phyloP scores from a whole-genome alignment of 2,113 vertebrate species.

The Speoplatyrhinus poulsoni region DNA sequence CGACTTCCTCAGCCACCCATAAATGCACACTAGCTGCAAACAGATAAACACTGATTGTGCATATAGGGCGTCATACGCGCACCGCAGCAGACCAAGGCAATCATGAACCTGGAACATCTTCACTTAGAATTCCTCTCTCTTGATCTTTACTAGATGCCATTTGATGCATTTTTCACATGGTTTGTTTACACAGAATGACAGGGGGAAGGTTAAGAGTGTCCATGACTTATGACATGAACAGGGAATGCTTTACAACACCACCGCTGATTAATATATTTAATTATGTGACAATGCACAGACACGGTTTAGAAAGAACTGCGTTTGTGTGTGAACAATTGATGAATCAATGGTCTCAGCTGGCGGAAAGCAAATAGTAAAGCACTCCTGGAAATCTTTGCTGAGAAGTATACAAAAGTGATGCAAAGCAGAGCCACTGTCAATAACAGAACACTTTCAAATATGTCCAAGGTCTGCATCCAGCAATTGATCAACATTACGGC shows the following conservation, averaged over 20 bases:
- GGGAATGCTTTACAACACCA: neutral
- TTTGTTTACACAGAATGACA: neutral
- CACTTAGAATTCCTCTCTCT: neutral
- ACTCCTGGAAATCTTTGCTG: slow-evolving; percentile 15
- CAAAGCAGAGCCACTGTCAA: slow-evolving; percentile 42
- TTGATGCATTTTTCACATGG: neutral
- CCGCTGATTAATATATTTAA: slow-evolving; percentile 33
- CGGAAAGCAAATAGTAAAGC: slow-evolving; percentile 22
- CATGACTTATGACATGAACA: slow-evolving; percentile 11
- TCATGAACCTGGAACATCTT: slow-evolving; percentile 13
- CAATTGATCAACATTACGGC: slow-evolving; percentile 26
- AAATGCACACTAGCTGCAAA: slow-evolving; percentile 7
- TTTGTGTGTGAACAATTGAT: slow-evolving; percentile 30
- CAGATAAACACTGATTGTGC: slow-evolving; percentile 24
- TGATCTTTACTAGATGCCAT: neutral
- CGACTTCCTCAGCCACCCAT: slow-evolving; percentile 38
- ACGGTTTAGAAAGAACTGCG: slow-evolving; percentile 32
- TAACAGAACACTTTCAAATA: slow-evolving; percentile 38
- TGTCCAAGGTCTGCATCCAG: slow-evolving; percentile 18
- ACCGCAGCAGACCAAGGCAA: slow-evolving; percentile 11
- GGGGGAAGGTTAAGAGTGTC: neutral
- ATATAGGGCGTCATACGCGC: slow-evolving; percentile 3
- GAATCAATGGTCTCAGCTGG: slow-evolving; percentile 32
- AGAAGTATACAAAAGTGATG: slow-evolving; percentile 34
- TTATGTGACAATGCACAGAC: slow-evolving; percentile 30